Conservation (phyloP, 2,888 invertebrate genomes). For the Pedicia rivosa region DNA sequence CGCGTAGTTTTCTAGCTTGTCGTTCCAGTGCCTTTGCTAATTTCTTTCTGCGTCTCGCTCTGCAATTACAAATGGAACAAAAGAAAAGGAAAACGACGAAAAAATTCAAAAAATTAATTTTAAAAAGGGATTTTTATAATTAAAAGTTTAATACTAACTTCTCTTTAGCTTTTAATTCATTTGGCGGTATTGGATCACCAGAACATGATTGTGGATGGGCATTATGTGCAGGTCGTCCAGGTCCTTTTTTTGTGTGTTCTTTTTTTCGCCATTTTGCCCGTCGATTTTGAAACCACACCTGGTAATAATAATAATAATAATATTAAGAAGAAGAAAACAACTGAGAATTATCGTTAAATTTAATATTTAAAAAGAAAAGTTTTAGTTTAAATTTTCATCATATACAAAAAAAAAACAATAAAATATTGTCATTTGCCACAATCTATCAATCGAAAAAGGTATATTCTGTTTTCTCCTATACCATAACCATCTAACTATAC, state of each 20-base stretch:
- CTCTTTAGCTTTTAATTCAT: slow-evolving; percentile 71
- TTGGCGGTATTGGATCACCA: slow-evolving; percentile 91
- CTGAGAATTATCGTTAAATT: too few relatives aligned
- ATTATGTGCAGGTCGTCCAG: slow-evolving; percentile 95
- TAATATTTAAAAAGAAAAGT: too few relatives aligned
- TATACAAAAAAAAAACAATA: too few relatives aligned
- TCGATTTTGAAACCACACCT: slow-evolving; percentile 99
- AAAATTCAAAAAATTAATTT: slow-evolving; percentile 7
- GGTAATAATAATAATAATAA: slow-evolving; percentile 24
- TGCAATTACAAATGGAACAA: too few relatives aligned
- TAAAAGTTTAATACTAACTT: slow-evolving; percentile 32
- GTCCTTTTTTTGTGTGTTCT: slow-evolving; percentile 97
- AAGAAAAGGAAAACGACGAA: too few relatives aligned
- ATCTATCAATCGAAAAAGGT: too few relatives aligned
- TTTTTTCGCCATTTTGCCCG: slow-evolving; percentile 98
- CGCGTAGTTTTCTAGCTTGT: slow-evolving; percentile 81
- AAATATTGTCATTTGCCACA: too few relatives aligned
- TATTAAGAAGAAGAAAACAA: too few relatives aligned
- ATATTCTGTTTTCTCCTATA: too few relatives aligned
- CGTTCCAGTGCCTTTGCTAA: slow-evolving; percentile 80
- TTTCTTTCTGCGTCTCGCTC: slow-evolving; percentile 68
- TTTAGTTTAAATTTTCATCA: too few relatives aligned
- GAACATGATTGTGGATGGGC: slow-evolving; percentile 96
- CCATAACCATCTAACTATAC: too few relatives aligned
- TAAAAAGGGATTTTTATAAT: background rate